Base-by-base conservation (phyloP, 23 tunicate genomes). In the Ascidia mentula region DNA sequence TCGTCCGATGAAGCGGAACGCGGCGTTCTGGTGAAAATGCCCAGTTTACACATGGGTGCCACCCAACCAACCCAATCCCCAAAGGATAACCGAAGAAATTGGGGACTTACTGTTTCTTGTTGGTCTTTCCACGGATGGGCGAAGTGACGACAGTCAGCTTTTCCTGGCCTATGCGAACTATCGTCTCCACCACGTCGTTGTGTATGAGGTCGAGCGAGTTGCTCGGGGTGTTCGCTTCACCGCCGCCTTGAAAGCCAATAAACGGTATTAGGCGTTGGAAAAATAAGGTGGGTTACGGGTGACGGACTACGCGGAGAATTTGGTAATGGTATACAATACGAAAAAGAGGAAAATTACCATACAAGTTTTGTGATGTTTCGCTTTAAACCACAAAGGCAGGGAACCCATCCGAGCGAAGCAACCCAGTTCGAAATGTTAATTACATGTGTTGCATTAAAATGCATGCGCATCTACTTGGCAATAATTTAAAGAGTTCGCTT, bases 141-240 rank as follows among this genome's bases (percentile, higher is more conserved):
- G 65, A 53, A 28, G 65, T 53, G 65, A 53, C 28, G 12, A 53
- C 65, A 1, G 65, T 28, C 28, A 20, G 28, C 24, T 53, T 53
- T 28, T 53, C 65, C 24, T 53, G 65, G 13, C 65, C 79, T 7
- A 72, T 22, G 3, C 40, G 72, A 6, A 79, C 39, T 24, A 86
- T 86, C 0, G 84, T 53, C 28, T 79, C 84, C 30, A 83, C 94
- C 6, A 89, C 74, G 81, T 89, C 81, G 39, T 33, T 59, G 59
- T 83, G 86, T 59, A 89, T 89, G 38, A 89, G 38, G 46, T 89
- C 88, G 18, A 89, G 80, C 5, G 94, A 83, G 13, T 72, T 71
- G 24, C 87, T 77, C 3, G 92, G 92, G 1, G 72, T 78, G 34
- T 79, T 79, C 1, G 84, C 72, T 31, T 73, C 84, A 3, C 94